Evolutionary conservation across 2,113 vertebrate species (phyloP).

Genomic region (Catagonus wagneri): DNA sequence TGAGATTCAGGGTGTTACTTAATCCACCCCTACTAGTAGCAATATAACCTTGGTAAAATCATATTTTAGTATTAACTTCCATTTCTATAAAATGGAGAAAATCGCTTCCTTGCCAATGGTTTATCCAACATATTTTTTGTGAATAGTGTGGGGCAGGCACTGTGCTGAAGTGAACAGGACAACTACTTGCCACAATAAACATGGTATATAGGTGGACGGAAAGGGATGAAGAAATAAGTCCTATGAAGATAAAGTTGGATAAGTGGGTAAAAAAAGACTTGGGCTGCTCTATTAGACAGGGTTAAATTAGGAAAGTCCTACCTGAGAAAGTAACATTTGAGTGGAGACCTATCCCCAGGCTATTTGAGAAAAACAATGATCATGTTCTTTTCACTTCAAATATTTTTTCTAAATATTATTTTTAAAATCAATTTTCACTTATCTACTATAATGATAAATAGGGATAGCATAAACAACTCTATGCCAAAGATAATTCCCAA

Average conservation of each 20-base stretch:
- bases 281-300: not conserved
- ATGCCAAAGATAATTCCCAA: not conserved
- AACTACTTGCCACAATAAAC: not conserved
- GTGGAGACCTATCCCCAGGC: not conserved
- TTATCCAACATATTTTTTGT: not conserved
- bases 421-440: constrained; percentile 9
- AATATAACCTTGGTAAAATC: not conserved
- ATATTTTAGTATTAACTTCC: not conserved
- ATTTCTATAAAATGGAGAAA: not conserved
- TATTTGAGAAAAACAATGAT: not conserved
- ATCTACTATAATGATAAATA: not conserved
- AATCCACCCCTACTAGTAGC: not conserved
- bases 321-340: not conserved
- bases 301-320: not conserved
- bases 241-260: not conserved
- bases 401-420: constrained; percentile 28
- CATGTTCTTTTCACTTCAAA: not conserved
- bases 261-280: not conserved
- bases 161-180: not conserved
- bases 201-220: not conserved
- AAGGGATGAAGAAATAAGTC: not conserved
- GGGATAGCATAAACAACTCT: not conserved
- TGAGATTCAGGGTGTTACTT: not conserved
- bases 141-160: not conserved
- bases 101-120: not conserved